phyloP scores from a whole-genome alignment of 2,888 invertebrate species.

The Rhingia rostrata region DNA sequence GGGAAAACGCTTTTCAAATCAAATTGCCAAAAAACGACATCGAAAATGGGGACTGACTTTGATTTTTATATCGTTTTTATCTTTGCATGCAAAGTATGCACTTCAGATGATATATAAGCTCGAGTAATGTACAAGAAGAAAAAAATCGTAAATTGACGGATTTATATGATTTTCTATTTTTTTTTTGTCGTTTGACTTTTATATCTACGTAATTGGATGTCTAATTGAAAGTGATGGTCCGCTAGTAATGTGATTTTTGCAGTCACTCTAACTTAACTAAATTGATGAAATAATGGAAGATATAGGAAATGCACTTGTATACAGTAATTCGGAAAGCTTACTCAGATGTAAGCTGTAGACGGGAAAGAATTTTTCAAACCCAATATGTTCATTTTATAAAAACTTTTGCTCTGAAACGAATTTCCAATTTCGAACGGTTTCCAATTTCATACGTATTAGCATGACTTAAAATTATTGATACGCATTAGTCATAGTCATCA shows the following conservation, averaged over 20 bases:
- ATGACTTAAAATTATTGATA: too few species aligned
- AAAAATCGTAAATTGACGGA: slow-evolving; percentile 61
- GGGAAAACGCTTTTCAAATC: slow-evolving; percentile 81
- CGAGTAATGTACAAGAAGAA: slow-evolving; percentile 14
- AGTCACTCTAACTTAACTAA: slow-evolving; percentile 9
- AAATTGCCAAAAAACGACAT: slow-evolving; percentile 80
- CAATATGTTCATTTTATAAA: too few species aligned
- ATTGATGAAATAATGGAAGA: slow-evolving; percentile 16
- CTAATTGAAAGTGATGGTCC: slow-evolving; percentile 60
- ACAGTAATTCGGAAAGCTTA: neutral
- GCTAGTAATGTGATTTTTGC: slow-evolving; percentile 21
- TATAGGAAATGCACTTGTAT: neutral
- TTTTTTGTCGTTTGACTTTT: slow-evolving; percentile 43
- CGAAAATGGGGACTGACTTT: slow-evolving; percentile 61
- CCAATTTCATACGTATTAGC: too few species aligned
- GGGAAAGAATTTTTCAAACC: too few species aligned
- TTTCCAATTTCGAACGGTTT: too few species aligned
- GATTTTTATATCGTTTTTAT: slow-evolving; percentile 26
- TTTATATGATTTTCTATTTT: slow-evolving; percentile 43
- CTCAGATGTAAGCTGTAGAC: too few species aligned
- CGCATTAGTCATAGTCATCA: too few species aligned
- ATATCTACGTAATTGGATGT: slow-evolving; percentile 41
- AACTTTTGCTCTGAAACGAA: too few species aligned
- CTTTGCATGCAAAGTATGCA: slow-evolving; percentile 54
- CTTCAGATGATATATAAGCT: slow-evolving; percentile 40